Evolutionary conservation across 2,888 invertebrate species (phyloP), one percentile per base, ranked within the genome.

Genomic region (Poecilobothrus nobilitatus): DNA sequence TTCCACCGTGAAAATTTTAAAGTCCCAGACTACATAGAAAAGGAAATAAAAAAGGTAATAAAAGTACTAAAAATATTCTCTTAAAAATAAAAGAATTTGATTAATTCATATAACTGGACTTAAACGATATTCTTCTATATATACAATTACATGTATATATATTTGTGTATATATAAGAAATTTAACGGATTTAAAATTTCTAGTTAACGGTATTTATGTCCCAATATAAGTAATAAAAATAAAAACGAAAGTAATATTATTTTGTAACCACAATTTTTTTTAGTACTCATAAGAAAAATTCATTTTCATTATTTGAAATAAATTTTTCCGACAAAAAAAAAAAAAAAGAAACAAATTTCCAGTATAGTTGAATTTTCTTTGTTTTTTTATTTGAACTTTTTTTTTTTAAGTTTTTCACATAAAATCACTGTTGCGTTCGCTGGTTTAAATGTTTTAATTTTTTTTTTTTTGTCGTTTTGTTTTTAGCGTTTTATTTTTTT

Each of bases 391-490:
- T 2, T 18, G 15, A 15, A 9, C 6, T 53, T 53, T 53, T 18
- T 53, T 18, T 53, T 53, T 53, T 18, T 15, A 8, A 37, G 37
- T 37, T 53, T 53, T 18, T 53, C 15, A 18, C 53, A 53, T 53
- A 53, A 53, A 53, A 53, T 53, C 53, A 53, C 53, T 53, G 53
- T 53, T 53, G 53, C 53, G 53, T 53, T 53, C 53, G 53, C 18
- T 53, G 53, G 53, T 53, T 53, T 53, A 53, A 53, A 53, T 53
- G 53, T 18, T 53, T 53, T 18, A 53, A 53, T 53, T 53, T 53
- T 53, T 53, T 53, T 37, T 37, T 37, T n/a, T n/a, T n/a, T n/a
- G n/a, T n/a, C n/a, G n/a, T n/a, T n/a, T n/a, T n/a, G n/a, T n/a
- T n/a, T n/a, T n/a, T n/a, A n/a, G n/a, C n/a, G n/a, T n/a, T n/a